Evolutionary conservation across 2,113 vertebrate genomes (phyloP).

Genomic region (Mastomys coucha): DNA sequence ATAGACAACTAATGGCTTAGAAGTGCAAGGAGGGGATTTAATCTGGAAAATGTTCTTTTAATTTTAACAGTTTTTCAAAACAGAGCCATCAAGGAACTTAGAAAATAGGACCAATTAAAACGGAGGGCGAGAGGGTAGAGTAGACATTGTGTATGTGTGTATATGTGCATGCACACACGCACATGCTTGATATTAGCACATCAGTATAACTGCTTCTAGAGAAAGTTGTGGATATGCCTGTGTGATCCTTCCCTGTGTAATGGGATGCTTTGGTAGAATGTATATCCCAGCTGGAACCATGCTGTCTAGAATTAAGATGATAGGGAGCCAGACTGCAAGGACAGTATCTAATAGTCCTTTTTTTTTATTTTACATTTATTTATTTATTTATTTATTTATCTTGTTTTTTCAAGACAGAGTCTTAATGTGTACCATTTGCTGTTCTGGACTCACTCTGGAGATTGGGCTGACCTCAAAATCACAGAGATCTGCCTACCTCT

Average conservation of each 20-base stretch:
- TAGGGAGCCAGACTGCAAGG: constrained; percentile 15
- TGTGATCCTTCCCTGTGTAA: not conserved
- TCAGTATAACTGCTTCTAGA: constrained; percentile 3
- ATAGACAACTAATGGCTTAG: constrained; percentile 77
- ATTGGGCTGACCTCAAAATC: no score
- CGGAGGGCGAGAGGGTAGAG: constrained; percentile 71
- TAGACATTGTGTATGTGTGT: constrained; percentile 48
- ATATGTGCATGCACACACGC: not conserved
- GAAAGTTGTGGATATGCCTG: not conserved
- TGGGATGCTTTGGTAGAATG: constrained; percentile 30
- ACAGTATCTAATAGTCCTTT: not conserved
- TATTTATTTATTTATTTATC: no score
- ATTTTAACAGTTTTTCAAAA: constrained; percentile 80
- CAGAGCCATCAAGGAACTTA: constrained; percentile 55
- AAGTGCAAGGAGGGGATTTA: constrained; percentile 78
- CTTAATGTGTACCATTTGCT: no score
- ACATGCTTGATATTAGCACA: not conserved
- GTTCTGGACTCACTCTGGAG: no score
- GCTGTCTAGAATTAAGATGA: constrained; percentile 37
- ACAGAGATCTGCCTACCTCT: no score
- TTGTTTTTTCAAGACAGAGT: no score
- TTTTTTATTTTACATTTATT: not conserved
- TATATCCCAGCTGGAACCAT: constrained; percentile 27
- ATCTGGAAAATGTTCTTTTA: constrained; percentile 84
- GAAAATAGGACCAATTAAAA: constrained; percentile 85